Base-by-base conservation (phyloP, 2,113 vertebrate species). In the Pelecanus crispus region DNA sequence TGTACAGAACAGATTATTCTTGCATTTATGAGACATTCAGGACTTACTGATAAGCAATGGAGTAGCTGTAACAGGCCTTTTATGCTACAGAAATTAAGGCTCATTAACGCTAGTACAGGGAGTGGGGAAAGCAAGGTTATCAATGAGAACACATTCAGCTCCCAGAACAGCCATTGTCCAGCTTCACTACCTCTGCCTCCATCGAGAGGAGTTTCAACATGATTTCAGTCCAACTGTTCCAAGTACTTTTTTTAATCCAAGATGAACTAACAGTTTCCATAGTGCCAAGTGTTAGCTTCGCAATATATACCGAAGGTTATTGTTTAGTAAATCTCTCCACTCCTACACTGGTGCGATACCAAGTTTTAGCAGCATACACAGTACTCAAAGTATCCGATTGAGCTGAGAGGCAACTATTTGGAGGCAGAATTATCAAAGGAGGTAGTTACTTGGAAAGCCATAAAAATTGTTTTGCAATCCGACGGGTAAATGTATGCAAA, bases 371-470 rank as follows among this genome's bases (percentile, higher is more conserved):
- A 81, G 68, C 49, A 90, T 3, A 59, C 52, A 36, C 50, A 70
- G 49, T 4, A 66, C 40, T 36, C 61, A 26, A 58, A 79, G 36
- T 10, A 18, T 12, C 85, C 24, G 55, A 94, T 2, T 49, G 50
- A 86, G 62, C 67, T 28, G n/a, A 2, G 1, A 53, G 3, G 62
- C 36, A 78, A 87, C 75, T 77, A 44, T 83, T 86, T 86, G 34
- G 58, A 90, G 22, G 9, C 13, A 90, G 49, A 82, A 70, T 95
- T 94, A 95, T 89, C 86, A 94, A 92, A 97, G 28, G 6, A 92
- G 52, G 63, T 40, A 68, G 36, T 80, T 77, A 67, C 53, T 96
- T 91, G 83, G 94, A 95, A 95, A 94, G 71, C 31, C 19, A 3
- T 74, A 81, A 90, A 77, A 80, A 53, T 17, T 20, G 18, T 73